phyloP scores from a whole-genome alignment of 2,113 vertebrate species.

The Leucoraja erinaceus region DNA sequence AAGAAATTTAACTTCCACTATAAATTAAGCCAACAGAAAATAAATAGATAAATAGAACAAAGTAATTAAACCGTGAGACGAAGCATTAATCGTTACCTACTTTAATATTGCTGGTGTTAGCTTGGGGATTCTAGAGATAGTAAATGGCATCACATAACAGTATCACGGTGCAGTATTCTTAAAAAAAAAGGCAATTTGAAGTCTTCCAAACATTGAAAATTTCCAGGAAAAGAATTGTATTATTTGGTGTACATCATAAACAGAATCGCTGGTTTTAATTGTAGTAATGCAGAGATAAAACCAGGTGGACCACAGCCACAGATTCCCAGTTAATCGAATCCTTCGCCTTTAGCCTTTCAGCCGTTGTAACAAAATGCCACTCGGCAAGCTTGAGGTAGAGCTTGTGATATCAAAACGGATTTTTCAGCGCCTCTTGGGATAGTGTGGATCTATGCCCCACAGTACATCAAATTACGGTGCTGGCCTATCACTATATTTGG shows the following conservation, averaged over 20 bases:
- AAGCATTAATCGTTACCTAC: not conserved
- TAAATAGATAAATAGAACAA: not conserved
- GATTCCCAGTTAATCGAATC: not conserved
- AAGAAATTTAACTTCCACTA: constrained; percentile 11
- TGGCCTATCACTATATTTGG: too few species aligned
- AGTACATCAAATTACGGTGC: too few species aligned
- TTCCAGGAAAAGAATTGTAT: not conserved
- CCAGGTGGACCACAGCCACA: not conserved
- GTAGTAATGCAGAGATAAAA: not conserved
- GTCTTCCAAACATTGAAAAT: not conserved
- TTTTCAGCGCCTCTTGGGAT: too few species aligned
- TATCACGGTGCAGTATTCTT: not conserved
- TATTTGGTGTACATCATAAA: not conserved
- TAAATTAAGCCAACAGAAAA: not conserved
- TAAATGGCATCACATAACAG: not conserved
- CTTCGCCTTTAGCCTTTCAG: not conserved
- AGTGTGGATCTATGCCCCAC: too few species aligned
- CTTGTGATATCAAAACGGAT: too few species aligned
- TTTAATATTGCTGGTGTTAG: not conserved
- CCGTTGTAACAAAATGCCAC: too few species aligned
- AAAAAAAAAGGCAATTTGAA: not conserved
- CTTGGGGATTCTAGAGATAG: too few species aligned
- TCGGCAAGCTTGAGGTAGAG: too few species aligned
- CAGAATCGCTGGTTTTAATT: not conserved
- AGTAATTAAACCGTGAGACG: constrained; percentile 29